phyloP scores from a whole-genome alignment of 2,888 invertebrate species.

The Balanococcus diminutus region DNA sequence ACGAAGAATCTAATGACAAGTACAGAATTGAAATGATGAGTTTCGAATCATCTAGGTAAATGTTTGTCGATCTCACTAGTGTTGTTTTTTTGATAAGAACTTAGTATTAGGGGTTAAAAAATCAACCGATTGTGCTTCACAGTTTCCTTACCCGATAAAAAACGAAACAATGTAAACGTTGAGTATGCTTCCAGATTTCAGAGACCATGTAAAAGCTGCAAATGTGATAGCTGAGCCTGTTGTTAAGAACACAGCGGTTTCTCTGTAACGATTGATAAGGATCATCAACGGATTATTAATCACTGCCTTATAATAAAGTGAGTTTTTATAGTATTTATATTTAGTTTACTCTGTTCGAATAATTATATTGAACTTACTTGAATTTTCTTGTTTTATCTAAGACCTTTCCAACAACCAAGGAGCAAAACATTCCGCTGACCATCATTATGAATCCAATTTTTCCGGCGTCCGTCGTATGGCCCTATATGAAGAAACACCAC shows the following conservation, averaged over 20 bases:
- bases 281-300: too few species aligned
- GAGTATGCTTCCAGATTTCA: neutral
- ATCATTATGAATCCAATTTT: conserved; percentile 90
- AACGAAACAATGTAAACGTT: neutral
- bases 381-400: conserved; percentile 92
- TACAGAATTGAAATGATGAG: neutral
- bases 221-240: neutral
- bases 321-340: too few species aligned
- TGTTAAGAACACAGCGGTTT: neutral
- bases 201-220: neutral
- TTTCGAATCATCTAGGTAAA: too few species aligned
- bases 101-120: too few species aligned
- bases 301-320: too few species aligned
- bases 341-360: too few species aligned
- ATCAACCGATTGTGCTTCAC: too few species aligned
- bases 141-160: conserved; percentile 11
- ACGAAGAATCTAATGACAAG: conserved; percentile 68
- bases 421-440: conserved; percentile 91
- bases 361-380: too few species aligned
- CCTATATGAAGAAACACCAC: conserved; percentile 65
- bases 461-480: conserved; percentile 78
- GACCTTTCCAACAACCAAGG: conserved; percentile 85
- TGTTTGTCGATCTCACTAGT: too few species aligned
- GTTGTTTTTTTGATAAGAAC: too few species aligned
- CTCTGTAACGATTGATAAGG: neutral